phyloP scores from a whole-genome alignment of 1,140 invertebrate genomes.

The Teleogryllus occipitalis region DNA sequence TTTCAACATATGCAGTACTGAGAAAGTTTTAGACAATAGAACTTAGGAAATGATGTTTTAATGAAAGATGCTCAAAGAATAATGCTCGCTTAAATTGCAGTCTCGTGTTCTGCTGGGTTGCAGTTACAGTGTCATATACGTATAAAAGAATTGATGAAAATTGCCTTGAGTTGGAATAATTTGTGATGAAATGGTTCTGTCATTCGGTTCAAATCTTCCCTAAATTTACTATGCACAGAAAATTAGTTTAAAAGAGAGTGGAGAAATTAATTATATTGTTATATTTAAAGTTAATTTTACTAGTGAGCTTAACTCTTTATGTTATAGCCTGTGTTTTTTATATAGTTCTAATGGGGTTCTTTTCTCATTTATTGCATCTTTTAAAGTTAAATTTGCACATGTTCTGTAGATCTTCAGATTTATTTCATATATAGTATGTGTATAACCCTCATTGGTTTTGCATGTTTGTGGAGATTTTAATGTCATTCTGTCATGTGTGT shows the following conservation, averaged over 20 bases:
- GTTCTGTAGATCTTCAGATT: too few relatives aligned
- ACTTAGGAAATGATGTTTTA: conserved; percentile 12
- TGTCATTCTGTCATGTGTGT: not conserved
- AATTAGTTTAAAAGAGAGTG: not conserved
- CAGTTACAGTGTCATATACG: conserved; percentile 14
- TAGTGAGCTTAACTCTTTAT: not conserved
- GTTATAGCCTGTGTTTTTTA: not conserved
- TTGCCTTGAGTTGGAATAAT: too few relatives aligned
- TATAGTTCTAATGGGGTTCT: not conserved
- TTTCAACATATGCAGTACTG: not conserved
- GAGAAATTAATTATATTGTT: not conserved
- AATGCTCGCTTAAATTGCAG: not conserved
- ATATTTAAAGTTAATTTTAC: not conserved
- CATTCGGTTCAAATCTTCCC: not conserved
- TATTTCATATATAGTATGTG: too few relatives aligned
- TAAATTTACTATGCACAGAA: not conserved
- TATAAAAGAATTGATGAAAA: not conserved
- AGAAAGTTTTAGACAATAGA: not conserved
- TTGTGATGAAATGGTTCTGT: too few relatives aligned
- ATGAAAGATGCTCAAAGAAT: conserved; percentile 17
- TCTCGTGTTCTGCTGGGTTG: conserved; percentile 15
- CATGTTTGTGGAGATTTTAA: not conserved
- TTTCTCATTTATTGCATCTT: not conserved
- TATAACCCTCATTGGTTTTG: not conserved
- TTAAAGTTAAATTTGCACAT: not conserved